A percentile compares a stretch with the other conserved stretches of the same genome.
phyloP scores from a whole-genome alignment of 1,140 invertebrate species.

The Drosophila parabipectinata region DNA sequence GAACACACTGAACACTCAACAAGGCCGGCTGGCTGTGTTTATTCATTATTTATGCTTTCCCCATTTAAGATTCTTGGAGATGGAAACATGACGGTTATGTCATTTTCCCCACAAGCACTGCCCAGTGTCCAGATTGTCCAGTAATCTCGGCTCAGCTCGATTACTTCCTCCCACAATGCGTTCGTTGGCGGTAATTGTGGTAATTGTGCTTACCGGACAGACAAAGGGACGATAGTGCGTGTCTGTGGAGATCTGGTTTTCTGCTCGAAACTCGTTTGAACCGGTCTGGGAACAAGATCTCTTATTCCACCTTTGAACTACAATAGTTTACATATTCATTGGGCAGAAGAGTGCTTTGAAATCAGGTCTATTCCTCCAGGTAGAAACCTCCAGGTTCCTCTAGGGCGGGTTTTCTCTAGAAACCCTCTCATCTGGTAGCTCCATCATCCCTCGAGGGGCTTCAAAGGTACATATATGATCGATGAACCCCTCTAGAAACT shows the following conservation, averaged over 20 bases:
- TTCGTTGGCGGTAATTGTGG: conserved; percentile 46
- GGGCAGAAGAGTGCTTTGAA: not conserved
- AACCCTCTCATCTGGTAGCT: conserved; percentile 7
- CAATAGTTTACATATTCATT: not conserved
- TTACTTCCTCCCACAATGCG: conserved; percentile 72
- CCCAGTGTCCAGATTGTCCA: not conserved
- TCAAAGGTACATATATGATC: conserved; percentile 15
- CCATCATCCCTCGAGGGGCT: conserved; percentile 1
- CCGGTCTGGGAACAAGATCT: conserved; percentile 30
- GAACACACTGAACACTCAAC: not conserved
- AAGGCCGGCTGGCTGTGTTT: conserved; percentile 4
- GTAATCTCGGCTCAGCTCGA: conserved; percentile 58
- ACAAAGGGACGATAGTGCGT: conserved; percentile 42
- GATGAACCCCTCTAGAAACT: conserved; percentile 13
- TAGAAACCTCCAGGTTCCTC: too few species aligned
- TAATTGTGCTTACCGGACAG: conserved; percentile 66
- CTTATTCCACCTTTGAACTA: conserved; percentile 21
- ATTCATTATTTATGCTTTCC: conserved; percentile 13
- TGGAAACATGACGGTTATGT: conserved; percentile 57
- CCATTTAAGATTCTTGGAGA: conserved; percentile 8
- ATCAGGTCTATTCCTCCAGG: conserved; percentile 9
- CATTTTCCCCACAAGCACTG: conserved; percentile 29
- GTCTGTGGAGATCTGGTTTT: conserved; percentile 23
- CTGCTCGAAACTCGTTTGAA: conserved; percentile 53
- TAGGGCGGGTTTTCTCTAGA: too few species aligned